A percentile compares a stretch with the other conserved stretches of the same genome.
Conservation (phyloP, 2,888 invertebrate genomes). For the Drosophila multiciliata region DNA sequence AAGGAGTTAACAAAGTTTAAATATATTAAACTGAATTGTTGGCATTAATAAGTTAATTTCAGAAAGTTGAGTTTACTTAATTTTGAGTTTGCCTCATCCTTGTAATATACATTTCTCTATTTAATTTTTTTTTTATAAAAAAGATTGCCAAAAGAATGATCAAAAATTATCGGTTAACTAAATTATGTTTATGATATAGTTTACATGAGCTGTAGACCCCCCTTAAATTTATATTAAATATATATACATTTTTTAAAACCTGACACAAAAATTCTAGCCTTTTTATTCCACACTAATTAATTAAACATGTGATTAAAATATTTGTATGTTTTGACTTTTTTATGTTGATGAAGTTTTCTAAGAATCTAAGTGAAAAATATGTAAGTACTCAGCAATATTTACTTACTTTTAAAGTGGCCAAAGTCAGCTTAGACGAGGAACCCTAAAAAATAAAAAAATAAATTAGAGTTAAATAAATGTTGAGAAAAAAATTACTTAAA, state of each 20-base stretch:
- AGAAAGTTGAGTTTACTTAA: neutral
- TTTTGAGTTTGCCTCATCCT: accelerated
- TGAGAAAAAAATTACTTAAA: neutral
- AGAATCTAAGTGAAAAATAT: neutral
- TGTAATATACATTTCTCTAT: neutral
- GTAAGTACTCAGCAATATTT: accelerated
- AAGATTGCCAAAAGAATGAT: neutral
- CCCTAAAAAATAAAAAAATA: conserved; percentile 86
- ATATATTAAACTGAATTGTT: neutral
- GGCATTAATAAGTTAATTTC: neutral
- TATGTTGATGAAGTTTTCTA: neutral
- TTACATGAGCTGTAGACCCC: neutral
- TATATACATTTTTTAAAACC: neutral
- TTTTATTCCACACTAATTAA: neutral
- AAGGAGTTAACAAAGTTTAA: neutral
- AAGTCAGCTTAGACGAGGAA: conserved; percentile 91
- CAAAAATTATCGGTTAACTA: neutral
- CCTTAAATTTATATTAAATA: neutral
- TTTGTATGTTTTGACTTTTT: neutral
- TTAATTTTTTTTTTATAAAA: neutral
- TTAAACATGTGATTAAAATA: neutral
- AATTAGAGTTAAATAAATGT: neutral
- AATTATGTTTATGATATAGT: neutral
- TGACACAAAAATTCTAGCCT: neutral
- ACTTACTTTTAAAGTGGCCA: conserved; percentile 92